phyloP scores from a whole-genome alignment of 1,140 invertebrate genomes.

The Oscheius sp. region DNA sequence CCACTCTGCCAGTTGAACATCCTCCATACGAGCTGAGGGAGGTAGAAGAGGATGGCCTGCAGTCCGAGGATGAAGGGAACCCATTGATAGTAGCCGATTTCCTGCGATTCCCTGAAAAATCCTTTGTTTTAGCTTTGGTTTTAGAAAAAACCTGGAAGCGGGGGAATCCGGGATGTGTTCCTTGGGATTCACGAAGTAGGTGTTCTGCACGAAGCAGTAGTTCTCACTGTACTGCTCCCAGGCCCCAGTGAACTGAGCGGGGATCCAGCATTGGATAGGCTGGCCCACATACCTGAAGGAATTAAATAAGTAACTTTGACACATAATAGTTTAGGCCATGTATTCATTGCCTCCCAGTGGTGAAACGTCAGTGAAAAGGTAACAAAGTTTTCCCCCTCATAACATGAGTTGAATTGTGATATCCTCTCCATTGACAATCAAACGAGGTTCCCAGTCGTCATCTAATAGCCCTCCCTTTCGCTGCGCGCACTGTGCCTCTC shows the following conservation, averaged over 20 bases:
- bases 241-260: slow-evolving; percentile 60
- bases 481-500: no score
- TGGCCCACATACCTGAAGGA: slow-evolving; percentile 54
- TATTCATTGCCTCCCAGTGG: background rate
- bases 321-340: no score
- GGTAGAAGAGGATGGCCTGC: slow-evolving; percentile 67
- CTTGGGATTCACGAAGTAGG: slow-evolving; percentile 55
- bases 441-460: no score
- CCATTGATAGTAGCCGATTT: slow-evolving; percentile 64
- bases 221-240: slow-evolving; percentile 61
- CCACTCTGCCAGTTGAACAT: slow-evolving; percentile 60
- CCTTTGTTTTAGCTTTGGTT: no score
- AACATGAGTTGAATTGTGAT: no score
- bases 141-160: slow-evolving; percentile 14
- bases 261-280: slow-evolving; percentile 60
- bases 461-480: no score
- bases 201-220: slow-evolving; percentile 61
- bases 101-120: background rate
- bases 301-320: slow-evolving; percentile 27
- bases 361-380: no score
- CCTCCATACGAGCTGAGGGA: slow-evolving; percentile 64
- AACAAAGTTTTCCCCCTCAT: no score
- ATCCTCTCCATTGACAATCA: no score
- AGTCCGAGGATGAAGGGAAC: slow-evolving; percentile 63
- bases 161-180: slow-evolving; percentile 55